These are phyloP conservation scores for Chydorus sphaericus DNA, from an alignment of 2,888 invertebrate species.

Conservation along the genomic window DNA sequence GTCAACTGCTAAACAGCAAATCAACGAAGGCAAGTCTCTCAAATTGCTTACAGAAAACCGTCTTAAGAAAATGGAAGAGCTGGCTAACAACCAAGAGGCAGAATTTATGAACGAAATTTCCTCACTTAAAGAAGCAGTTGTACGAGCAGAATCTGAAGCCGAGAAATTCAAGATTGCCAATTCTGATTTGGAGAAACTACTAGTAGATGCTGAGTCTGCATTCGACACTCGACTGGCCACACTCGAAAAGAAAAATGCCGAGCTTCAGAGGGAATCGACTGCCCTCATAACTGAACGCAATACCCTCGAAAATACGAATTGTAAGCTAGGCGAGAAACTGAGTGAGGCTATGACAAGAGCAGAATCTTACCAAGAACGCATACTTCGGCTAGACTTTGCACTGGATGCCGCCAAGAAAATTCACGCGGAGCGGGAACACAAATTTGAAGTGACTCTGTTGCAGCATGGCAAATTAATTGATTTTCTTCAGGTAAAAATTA, in stretches of 20 bases:
- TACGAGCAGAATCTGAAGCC: background rate
- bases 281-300: constrained; percentile 40
- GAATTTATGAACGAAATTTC: constrained; percentile 24
- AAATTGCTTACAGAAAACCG: constrained; percentile 34
- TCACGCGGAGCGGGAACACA: constrained; percentile 66
- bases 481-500: constrained; percentile 67
- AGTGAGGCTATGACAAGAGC: constrained; percentile 32
- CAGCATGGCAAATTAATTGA: constrained; percentile 87
- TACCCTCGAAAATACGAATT: constrained; percentile 40
- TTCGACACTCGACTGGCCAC: constrained; percentile 7
- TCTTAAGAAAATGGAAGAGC: constrained; percentile 19
- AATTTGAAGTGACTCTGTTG: constrained; percentile 62
- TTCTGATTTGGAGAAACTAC: constrained; percentile 22
- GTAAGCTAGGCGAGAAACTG: constrained; percentile 35
- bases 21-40: constrained; percentile 41
- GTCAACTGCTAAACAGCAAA: constrained; percentile 28
- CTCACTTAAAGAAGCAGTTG: constrained; percentile 26
- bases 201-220: constrained; percentile 12
- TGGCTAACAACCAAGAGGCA: constrained; percentile 18
- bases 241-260: constrained; percentile 32
- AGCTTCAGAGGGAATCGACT: constrained; percentile 45
- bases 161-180: background rate
- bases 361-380: constrained; percentile 33
- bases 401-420: constrained; percentile 46
- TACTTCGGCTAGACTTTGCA: constrained; percentile 52